phyloP scores from a whole-genome alignment of 1,140 invertebrate species.

The Ceratoteleas bidentatus region DNA sequence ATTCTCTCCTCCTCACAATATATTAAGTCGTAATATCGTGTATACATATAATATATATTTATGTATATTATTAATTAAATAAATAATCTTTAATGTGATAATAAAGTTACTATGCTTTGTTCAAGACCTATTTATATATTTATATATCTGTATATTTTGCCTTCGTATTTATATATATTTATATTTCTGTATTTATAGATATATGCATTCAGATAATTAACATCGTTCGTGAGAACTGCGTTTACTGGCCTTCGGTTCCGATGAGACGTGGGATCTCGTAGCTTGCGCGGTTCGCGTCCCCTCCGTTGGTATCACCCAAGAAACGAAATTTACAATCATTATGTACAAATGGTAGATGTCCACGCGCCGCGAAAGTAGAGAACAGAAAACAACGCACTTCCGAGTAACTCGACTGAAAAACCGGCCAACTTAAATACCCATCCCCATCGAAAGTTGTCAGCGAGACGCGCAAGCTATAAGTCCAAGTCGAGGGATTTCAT shows the following conservation, averaged over 20 bases:
- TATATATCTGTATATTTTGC: conserved; percentile 73
- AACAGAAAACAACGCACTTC: conserved; percentile 27
- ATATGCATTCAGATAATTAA: conserved; percentile 66
- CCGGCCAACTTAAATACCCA: conserved; percentile 12
- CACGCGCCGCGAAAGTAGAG: conserved; percentile 5
- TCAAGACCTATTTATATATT: conserved; percentile 70
- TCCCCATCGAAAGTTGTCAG: not conserved
- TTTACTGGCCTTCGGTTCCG: conserved; percentile 60
- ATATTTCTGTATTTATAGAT: conserved; percentile 67
- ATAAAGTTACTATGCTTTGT: conserved; percentile 77
- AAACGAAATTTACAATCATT: conserved; percentile 38
- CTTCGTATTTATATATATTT: conserved; percentile 71
- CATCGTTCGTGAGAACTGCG: conserved; percentile 54
- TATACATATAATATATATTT: conserved; percentile 74
- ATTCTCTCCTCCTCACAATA: conserved; percentile 66
- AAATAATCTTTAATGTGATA: conserved; percentile 81
- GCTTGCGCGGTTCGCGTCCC: not conserved
- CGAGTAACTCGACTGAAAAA: not conserved
- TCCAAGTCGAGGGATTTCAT: too few relatives aligned
- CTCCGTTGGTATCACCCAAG: conserved; percentile 38
- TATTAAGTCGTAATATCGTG: conserved; percentile 74
- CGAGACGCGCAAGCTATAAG: not conserved
- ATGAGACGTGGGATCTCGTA: conserved; percentile 38
- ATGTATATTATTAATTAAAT: conserved; percentile 68
- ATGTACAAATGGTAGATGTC: conserved; percentile 10